A percentile compares a stretch with the other conserved stretches of the same genome.
Conservation (phyloP, 2,797 vertebrate species). For the Sciaenops ocellatus region DNA sequence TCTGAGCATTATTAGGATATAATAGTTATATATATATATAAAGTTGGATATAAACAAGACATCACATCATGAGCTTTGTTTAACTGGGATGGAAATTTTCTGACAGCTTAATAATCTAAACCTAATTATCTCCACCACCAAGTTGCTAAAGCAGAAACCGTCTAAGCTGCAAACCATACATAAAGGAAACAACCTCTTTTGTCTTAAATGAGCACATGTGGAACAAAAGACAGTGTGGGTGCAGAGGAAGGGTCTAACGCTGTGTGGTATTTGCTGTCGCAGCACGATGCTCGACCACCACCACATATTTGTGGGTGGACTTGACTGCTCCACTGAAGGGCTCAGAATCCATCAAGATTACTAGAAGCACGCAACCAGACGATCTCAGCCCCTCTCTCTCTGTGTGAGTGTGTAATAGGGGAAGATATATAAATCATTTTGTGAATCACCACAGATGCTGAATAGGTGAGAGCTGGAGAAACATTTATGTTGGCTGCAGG, state of each 20-base stretch:
- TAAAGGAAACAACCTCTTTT: constrained; percentile 22
- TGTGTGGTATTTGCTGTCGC: constrained; percentile 67
- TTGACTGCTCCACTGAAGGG: constrained; percentile 39
- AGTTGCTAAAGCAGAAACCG: not conserved
- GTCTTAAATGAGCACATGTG: constrained; percentile 36
- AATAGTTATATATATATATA: too few relatives aligned
- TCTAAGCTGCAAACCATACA: constrained; percentile 16
- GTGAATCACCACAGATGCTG: constrained; percentile 56
- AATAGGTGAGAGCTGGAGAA: constrained; percentile 65
- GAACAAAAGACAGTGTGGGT: constrained; percentile 26
- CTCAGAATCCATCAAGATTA: constrained; percentile 64
- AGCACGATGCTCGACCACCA: constrained; percentile 71
- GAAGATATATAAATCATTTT: constrained; percentile 52
- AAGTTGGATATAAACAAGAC: not conserved
- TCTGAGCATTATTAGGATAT: too few relatives aligned
- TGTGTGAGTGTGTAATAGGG: constrained; percentile 35
- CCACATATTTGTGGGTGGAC: constrained; percentile 76
- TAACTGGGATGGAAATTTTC: not conserved
- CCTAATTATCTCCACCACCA: not conserved
- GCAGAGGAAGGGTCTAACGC: constrained; percentile 44
- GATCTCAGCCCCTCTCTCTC: constrained; percentile 13
- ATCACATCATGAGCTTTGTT: not conserved
- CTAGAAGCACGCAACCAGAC: constrained; percentile 51
- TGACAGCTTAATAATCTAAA: not conserved
- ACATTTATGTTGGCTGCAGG: constrained; percentile 74